Conservation (phyloP, 2,113 vertebrate species). For the Aegithalos caudatus region DNA sequence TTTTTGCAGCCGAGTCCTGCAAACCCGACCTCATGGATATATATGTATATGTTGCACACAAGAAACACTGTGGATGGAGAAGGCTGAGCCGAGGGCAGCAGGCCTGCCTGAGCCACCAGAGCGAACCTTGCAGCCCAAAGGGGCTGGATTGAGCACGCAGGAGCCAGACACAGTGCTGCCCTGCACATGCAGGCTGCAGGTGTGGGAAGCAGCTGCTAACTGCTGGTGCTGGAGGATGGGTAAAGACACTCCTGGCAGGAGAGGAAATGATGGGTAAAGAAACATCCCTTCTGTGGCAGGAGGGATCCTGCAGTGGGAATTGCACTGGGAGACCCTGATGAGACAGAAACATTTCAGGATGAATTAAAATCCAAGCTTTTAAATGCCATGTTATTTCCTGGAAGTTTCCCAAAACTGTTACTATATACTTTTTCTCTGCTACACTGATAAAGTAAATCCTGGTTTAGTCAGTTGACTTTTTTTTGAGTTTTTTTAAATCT, state of each 20-base stretch:
- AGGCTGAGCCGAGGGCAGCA: not conserved
- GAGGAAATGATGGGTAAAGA: not conserved
- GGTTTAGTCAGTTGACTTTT: not conserved
- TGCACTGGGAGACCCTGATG: not conserved
- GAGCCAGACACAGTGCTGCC: accelerated
- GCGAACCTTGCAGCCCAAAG: not conserved
- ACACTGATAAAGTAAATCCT: not conserved
- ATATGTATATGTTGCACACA: too few relatives aligned
- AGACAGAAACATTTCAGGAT: not conserved
- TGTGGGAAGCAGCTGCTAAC: not conserved
- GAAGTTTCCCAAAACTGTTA: not conserved
- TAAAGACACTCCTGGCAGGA: not conserved
- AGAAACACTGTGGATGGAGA: not conserved
- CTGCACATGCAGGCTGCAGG: not conserved
- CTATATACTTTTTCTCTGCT: not conserved
- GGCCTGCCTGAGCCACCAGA: not conserved
- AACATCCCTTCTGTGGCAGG: not conserved
- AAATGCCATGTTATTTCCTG: not conserved
- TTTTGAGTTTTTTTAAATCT: not conserved
- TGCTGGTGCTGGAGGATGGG: not conserved
- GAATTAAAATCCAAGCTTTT: not conserved
- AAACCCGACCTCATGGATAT: accelerated
- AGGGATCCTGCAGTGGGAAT: not conserved
- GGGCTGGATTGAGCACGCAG: accelerated
- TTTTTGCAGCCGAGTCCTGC: not conserved